A percentile compares a stretch with the other conserved stretches of the same genome.
Evolutionary conservation across 2,797 vertebrate species (phyloP).

Genomic region (Percopsis omiscomaycus): DNA sequence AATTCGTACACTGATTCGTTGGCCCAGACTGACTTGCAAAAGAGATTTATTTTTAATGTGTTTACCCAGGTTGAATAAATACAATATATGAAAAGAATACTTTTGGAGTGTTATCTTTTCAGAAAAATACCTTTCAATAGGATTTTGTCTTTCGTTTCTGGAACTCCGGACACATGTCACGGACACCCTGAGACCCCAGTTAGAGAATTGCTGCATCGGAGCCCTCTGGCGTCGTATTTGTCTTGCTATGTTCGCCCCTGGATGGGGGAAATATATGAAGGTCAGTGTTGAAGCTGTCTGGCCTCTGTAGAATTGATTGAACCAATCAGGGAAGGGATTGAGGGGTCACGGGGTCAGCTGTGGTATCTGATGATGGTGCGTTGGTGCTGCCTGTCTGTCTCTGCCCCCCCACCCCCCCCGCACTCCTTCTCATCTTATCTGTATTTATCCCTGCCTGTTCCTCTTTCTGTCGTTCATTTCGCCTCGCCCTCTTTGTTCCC

Average conservation of each 20-base stretch:
- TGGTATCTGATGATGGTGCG: slow-evolving; percentile 12
- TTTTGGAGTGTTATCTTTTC: too few species aligned
- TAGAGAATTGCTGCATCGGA: too few species aligned
- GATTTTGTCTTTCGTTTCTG: too few species aligned
- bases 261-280: slow-evolving; percentile 9
- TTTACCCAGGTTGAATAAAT: too few species aligned
- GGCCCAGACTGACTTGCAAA: too few species aligned
- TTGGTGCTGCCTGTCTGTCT: slow-evolving; percentile 10
- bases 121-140: too few species aligned
- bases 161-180: too few species aligned
- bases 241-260: slow-evolving; percentile 4
- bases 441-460: slow-evolving; percentile 1
- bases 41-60: too few species aligned
- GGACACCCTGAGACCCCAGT: too few species aligned
- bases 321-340: slow-evolving; percentile 30
- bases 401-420: slow-evolving; percentile 2
- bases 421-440: not conserved
- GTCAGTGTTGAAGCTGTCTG: slow-evolving; percentile 23
- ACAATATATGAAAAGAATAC: too few species aligned
- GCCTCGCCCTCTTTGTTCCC: not conserved
- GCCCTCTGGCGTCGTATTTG: not conserved
- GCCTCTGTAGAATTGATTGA: slow-evolving; percentile 31
- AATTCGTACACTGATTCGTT: too few species aligned
- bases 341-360: slow-evolving; percentile 1
- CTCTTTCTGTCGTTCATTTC: slow-evolving; percentile 5